Base-by-base conservation (phyloP, 1,140 invertebrate species). In the Calliphora vicina region DNA sequence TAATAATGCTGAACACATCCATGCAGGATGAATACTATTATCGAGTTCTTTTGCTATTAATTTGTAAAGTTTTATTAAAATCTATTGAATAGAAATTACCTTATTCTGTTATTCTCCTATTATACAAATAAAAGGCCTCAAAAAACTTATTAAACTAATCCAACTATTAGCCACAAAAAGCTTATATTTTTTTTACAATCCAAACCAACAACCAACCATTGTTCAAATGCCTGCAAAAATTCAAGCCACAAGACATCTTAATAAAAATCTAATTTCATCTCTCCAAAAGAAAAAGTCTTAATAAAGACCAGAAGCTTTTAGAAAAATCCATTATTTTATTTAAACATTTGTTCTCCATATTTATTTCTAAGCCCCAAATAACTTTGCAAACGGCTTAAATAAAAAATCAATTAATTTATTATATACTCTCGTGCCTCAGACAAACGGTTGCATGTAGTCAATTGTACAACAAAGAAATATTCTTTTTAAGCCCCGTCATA, bases 251-350 rank as follows among this genome's bases (percentile, higher is more conserved):
- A 67, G n/a, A 67, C 61, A 67, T 23, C 61, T 67, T 67, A 67
- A 67, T 67, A 10, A 67, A 67, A 50, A 17, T 17, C 13, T 50
- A 50, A 50, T 50, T 35, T 35, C 10, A 35, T 8, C 35, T 35
- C 35, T 17, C 1, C 13, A 25, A 67, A 8, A 67, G n/a, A 67
- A 23, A 67, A 20, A 2, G 9, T 20, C 61, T 57, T 57, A 57
- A 67, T 23, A 67, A 67, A 67, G 61, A 67, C 61, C 61, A 67
- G 61, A 67, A 67, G 61, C 61, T 67, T 67, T 23, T 67, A n/a
- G 61, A 10, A 23, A 67, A 57, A 23, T 25, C n/a, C 25, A 23
- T 67, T 67, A 20, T 67, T 67, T 67, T 23, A 67, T 67, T 67
- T 23, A 23, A 67, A 23, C 9, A 20, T 67, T 67, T 67, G 61